Evolutionary conservation across 2,888 invertebrate species (phyloP), one percentile per base, ranked within the genome.

Genomic region (Phymatocera aterrima): DNA sequence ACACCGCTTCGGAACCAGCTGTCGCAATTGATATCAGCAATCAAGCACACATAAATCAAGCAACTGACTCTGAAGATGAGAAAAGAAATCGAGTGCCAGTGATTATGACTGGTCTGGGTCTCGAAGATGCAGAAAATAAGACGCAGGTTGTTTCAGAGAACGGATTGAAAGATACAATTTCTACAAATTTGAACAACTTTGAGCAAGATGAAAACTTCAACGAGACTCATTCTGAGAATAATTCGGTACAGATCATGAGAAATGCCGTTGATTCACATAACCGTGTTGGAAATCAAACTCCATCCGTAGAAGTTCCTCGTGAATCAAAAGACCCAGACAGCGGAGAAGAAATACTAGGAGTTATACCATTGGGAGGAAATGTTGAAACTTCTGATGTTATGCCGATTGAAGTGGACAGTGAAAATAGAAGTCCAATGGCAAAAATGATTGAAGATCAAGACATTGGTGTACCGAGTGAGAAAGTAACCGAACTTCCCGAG

Each of bases 281-380:
- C 51, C 18, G 21, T 1, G 12, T 34, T 51, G 48, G 31, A 34
- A 48, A n/a, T 18, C 31, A 51, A 72, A 18, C 48, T 10, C 48
- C 48, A 51, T 21, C 72, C n/a, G 3, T 15, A n/a, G 72, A 18
- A 34, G 28, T 34, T 1, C 3, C 72, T n/a, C 4, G 34, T 24
- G 34, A 48, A 15, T 48, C 40, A 3, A 40, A 77, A 21, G 60
- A 46, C 24, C 18, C 3, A 18, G 46, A 77, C 18, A 24, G 21
- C 83, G 4, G 88, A 88, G 79, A 78, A 43, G 81, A 82, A 10
- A 78, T 78, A 34, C 80, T 87, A 6, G 80, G 80, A 34, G 84
- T 88, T n/a, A 81, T 84, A 37, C 87, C 87, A 3, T 79, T 88
- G 2, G 80, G 81, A 8, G 82, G 82, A 57, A 78, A 57, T 5